These are phyloP conservation scores for Syngnathus scovelli DNA, from an alignment of 2,113 vertebrate species.

Conservation along the genomic window DNA sequence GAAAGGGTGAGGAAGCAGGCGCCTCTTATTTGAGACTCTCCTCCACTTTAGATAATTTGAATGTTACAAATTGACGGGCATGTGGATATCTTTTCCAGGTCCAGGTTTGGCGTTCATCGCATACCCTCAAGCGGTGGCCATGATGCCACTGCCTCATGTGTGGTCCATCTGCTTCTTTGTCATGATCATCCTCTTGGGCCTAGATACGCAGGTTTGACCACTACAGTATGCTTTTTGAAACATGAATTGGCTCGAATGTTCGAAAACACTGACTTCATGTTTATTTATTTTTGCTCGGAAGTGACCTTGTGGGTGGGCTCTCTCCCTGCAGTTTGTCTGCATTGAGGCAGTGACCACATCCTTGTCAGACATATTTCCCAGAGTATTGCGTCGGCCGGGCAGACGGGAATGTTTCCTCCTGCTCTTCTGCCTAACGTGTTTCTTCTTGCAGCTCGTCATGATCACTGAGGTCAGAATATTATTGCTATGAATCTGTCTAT, in stretches of 20 bases:
- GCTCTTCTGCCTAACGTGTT: conserved; percentile 63
- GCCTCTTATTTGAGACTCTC: too few species aligned
- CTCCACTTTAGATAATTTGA: too few species aligned
- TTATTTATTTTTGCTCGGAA: too few species aligned
- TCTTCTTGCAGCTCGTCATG: conserved; percentile 63
- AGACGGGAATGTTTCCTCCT: conserved; percentile 60
- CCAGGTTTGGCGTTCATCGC: conserved; percentile 71
- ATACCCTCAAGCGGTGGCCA: conserved; percentile 70
- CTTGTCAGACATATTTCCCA: conserved; percentile 62
- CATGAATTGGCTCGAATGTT: too few species aligned
- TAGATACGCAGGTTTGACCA: conserved; percentile 66
- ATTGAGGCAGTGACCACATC: conserved; percentile 68
- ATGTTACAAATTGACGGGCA: too few species aligned
- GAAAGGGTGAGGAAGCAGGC: too few species aligned
- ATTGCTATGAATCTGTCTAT: background rate
- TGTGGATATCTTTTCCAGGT: conserved; percentile 44
- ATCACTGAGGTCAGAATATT: conserved; percentile 61
- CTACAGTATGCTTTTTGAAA: too few species aligned
- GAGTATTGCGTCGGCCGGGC: conserved; percentile 51
- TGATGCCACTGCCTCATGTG: conserved; percentile 73
- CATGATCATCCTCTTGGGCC: conserved; percentile 71
- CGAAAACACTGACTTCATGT: too few species aligned
- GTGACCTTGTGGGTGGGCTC: background rate
- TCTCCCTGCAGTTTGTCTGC: conserved; percentile 56
- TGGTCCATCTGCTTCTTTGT: conserved; percentile 72